Evolutionary conservation across 2,888 invertebrate genomes (phyloP), one percentile per base, ranked within the genome.

Genomic region (Acronicta leporina): DNA sequence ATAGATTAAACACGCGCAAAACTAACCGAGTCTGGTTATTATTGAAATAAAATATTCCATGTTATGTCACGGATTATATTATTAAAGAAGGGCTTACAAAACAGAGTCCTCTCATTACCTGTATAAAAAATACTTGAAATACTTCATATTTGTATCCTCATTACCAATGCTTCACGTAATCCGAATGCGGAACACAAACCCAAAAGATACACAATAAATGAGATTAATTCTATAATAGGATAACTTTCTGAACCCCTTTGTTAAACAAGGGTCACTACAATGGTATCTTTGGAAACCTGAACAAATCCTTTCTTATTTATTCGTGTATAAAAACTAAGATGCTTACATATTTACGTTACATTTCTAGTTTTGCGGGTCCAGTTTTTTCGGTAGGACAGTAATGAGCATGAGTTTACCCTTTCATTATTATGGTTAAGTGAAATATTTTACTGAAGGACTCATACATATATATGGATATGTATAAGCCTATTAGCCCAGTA

Each of bases 251-350:
- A 68, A 57, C 52, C 51, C 57, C 41, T 63, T 76, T 73, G 65
- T 65, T n/a, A 45, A 33, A 44, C 46, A 47, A 52, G 64, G 66
- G 59, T 58, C 63, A 49, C 47, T 51, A 68, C 56, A 62, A 65
- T 57, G 57, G 56, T 50, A 62, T 73, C 54, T 61, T 56, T 30
- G 49, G 52, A 54, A 57, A 66, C 59, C 58, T 68, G 60, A 60
- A 61, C 61, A 48, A 64, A 65, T 56, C 70, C 63, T 71, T 76
- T 76, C 64, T 58, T 70, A 73, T 75, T 76, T 68, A 70, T 68
- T 76, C 76, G 58, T 52, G 64, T 73, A 77, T 65, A 63, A 55
- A 64, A 63, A 64, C 56, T 69, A 52, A 71, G 49, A 40, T 52
- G 33, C 41, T 68, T 68, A 55, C 51, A 42, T 60, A 45, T 53